phyloP scores from a whole-genome alignment of 2,797 vertebrate species.

The Trachurus trachurus region DNA sequence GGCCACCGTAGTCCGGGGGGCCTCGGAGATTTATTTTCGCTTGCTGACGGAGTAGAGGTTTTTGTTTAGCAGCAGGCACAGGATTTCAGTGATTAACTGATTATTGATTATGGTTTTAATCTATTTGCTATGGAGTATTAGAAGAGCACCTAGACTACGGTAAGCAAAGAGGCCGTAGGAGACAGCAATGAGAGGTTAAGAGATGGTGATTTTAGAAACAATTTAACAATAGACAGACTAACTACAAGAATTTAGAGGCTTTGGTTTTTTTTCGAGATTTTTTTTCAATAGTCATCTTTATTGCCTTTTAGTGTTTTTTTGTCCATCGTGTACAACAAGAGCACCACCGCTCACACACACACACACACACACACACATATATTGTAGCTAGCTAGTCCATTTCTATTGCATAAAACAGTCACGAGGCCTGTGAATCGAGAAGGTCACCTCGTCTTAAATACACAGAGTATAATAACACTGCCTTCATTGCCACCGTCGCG shows the following conservation, averaged over 20 bases:
- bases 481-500: conserved; percentile 75
- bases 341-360: conserved; percentile 76
- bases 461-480: conserved; percentile 79
- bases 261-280: conserved; percentile 79
- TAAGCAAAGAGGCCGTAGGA: conserved; percentile 93
- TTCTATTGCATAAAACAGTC: conserved; percentile 85
- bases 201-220: conserved; percentile 92
- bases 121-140: conserved; percentile 96
- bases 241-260: conserved; percentile 85
- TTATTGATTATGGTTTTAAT: conserved; percentile 84
- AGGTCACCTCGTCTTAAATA: conserved; percentile 82
- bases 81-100: conserved; percentile 84
- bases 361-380: conserved; percentile 61
- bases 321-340: conserved; percentile 82
- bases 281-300: conserved; percentile 97
- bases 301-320: conserved; percentile 94
- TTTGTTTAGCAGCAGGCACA: conserved; percentile 97
- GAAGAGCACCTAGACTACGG: conserved; percentile 86
- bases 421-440: conserved; percentile 75
- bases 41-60: conserved; percentile 70
- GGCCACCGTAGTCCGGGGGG: conserved; percentile 9
- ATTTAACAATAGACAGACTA: conserved; percentile 81
- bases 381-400: conserved; percentile 82
- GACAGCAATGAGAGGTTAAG: conserved; percentile 97
- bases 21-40: conserved; percentile 54